Evolutionary conservation across 2,113 vertebrate species (phyloP).

Genomic region (Variabilichromis moorii): DNA sequence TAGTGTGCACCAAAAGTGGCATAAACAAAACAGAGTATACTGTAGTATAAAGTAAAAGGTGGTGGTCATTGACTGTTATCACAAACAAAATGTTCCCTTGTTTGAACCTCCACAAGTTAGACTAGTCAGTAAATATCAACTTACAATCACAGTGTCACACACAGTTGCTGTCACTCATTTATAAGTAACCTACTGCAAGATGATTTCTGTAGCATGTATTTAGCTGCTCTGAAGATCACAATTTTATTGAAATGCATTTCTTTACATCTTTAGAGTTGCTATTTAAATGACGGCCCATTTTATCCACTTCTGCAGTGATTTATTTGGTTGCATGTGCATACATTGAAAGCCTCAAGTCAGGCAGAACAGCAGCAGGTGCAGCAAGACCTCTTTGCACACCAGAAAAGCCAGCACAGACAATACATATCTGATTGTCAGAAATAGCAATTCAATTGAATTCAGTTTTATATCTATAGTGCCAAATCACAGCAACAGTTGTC

Average conservation of each 20-base stretch:
- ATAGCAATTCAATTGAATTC: not conserved
- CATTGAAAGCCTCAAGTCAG: not conserved
- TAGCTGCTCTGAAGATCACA: not conserved
- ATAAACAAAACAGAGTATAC: not conserved
- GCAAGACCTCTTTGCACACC: not conserved
- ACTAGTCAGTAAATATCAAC: not conserved
- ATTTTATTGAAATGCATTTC: not conserved
- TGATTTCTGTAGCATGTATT: not conserved
- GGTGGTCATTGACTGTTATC: not conserved
- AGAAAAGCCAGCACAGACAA: not conserved
- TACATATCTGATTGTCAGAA: not conserved
- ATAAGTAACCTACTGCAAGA: not conserved
- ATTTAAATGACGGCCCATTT: not conserved
- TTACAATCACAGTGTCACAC: not conserved
- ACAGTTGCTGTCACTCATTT: not conserved
- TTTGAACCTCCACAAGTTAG: not conserved
- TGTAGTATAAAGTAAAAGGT: not conserved
- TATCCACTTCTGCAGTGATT: not conserved
- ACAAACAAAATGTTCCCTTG: not conserved
- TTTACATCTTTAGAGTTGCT: not conserved
- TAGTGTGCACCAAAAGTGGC: not conserved
- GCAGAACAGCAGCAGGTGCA: not conserved
- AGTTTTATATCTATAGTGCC: not conserved
- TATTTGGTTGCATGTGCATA: not conserved
- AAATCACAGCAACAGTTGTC: not conserved